Evolutionary conservation across 2,888 invertebrate genomes (phyloP), one percentile per base, ranked within the genome.

Genomic region (Phyllotreta striolata): DNA sequence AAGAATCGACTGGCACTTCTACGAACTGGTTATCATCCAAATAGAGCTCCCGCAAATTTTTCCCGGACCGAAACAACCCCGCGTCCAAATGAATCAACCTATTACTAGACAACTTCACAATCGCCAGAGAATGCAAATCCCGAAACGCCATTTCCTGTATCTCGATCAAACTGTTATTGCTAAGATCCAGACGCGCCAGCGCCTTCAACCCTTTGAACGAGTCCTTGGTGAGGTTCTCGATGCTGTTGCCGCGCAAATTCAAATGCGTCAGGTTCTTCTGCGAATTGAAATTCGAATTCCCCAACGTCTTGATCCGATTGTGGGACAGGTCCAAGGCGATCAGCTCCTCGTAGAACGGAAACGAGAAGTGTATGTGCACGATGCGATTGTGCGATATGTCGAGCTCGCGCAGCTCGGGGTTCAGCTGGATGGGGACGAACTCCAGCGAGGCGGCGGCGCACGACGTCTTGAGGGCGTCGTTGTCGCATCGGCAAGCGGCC

Each of bases 351-450:
- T 95, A 95, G 82, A 94, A 91, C 55, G 86, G 87, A 76, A 95
- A 87, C 13, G 92, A 89, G 79, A 90, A 90, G 70, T 91, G 88
- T 6, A 96, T 86, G 76, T 87, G 89, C 76, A 87, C 86, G 77
- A 96, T 92, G 72, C 89, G 88, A 81, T 96, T 96, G 78, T 89
- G 87, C n/a, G 91, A 90, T 63, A 96, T 87, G 78, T 92, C 91
- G 77, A 96, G 90, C 81, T 90, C 88, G 57, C 88, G 88, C 55
- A 93, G 88, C 79, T 92, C 92, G 43, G 96, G 96, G 81, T 95
- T 95, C 71, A 95, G 85, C 78, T 93, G 93, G 73, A 94, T 93
- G 66, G 95, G 95, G 59, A 95, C 91, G 73, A 92, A 90, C 79
- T 92, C 92, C 70, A 95, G 86, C 66, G 87, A 88, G 59, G 92